Conservation (phyloP, 2,888 invertebrate species). For the Hirtodrosophila cameraria region DNA sequence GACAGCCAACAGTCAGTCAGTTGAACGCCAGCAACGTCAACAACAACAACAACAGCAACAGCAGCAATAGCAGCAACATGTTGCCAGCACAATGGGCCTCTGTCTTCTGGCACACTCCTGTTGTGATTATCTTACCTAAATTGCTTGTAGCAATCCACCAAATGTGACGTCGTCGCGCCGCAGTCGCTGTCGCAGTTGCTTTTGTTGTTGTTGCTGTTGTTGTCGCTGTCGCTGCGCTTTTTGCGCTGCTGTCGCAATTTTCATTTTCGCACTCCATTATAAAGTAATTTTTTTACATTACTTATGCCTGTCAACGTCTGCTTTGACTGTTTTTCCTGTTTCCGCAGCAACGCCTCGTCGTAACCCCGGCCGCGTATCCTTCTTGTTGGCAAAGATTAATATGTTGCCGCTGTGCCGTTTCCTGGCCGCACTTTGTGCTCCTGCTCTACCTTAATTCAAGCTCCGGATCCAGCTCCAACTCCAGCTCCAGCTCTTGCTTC, state of each 20-base stretch:
- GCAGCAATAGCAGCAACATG: constrained; percentile 59
- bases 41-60: constrained; percentile 47
- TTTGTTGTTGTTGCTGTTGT: constrained; percentile 8
- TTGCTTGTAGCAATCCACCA: constrained; percentile 76
- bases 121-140: constrained; percentile 77
- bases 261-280: constrained; percentile 80
- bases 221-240: constrained; percentile 1
- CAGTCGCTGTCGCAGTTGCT: constrained; percentile 9
- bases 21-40: constrained; percentile 19
- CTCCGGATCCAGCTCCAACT: constrained; percentile 29
- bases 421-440: constrained; percentile 54
- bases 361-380: constrained; percentile 45
- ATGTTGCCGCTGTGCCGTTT: constrained; percentile 67
- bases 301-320: constrained; percentile 76
- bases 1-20: constrained; percentile 74
- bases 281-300: constrained; percentile 80
- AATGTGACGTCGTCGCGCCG: constrained; percentile 52
- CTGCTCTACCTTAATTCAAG: constrained; percentile 14
- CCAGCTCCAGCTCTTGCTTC: constrained; percentile 27
- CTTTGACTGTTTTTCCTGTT: constrained; percentile 70
- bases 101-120: constrained; percentile 40
- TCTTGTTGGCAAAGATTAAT: constrained; percentile 77
- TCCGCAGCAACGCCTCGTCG: constrained; percentile 55
- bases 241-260: constrained; percentile 58
- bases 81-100: constrained; percentile 42